Conservation (phyloP, 2,113 vertebrate species). For the Xiphophorus hellerii region DNA sequence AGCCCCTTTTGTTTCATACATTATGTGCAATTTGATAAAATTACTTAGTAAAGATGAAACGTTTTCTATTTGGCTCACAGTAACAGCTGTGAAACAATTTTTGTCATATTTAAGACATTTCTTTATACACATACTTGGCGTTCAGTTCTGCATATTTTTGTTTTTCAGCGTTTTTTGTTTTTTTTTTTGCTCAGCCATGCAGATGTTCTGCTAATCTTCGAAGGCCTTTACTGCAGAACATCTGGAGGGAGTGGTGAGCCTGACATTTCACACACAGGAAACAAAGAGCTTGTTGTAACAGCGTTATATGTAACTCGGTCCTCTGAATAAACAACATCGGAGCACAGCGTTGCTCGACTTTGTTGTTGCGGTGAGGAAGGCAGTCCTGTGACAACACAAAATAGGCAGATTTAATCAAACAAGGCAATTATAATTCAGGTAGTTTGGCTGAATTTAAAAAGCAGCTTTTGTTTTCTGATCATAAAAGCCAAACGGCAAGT, state of each 20-base stretch:
- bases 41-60: neutral
- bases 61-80: neutral
- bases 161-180: neutral
- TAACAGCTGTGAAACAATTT: neutral
- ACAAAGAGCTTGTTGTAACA: neutral
- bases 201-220: neutral
- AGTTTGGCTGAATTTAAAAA: neutral
- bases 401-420: neutral
- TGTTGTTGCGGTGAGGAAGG: neutral
- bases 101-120: too few species aligned
- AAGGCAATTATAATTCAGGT: conserved; percentile 1
- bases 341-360: neutral
- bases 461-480: neutral
- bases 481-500: neutral
- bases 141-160: neutral
- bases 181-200: neutral
- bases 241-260: too few species aligned
- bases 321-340: neutral
- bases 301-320: too few species aligned
- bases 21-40: neutral
- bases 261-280: too few species aligned
- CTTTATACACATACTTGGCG: too few species aligned
- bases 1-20: neutral
- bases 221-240: neutral
- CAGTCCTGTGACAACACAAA: neutral